phyloP scores from a whole-genome alignment of 2,113 vertebrate species.

The cat (Felis catus) region F.catus_Fca126_mat1.0 CM031424.1:59607501-59608000 shows the following conservation, averaged over 20 bases:
- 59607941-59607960: background rate
- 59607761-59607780: background rate
- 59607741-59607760: constrained; percentile 25
- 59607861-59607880: background rate
- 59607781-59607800: background rate
- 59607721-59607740: constrained; percentile 17
- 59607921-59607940: background rate
- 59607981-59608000: background rate
- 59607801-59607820: background rate
- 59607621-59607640: background rate
- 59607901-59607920: background rate
- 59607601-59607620: background rate
- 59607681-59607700: background rate
- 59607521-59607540: background rate
- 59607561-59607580: constrained; percentile 13
- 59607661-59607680: background rate
- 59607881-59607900: background rate
- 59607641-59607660: background rate
- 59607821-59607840: background rate
- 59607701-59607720: constrained; percentile 27
- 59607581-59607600: constrained; percentile 22
- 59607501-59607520: background rate
- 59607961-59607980: background rate
- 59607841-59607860: background rate
- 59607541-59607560: background rate